Evolutionary conservation across 2,888 invertebrate genomes (phyloP).

Genomic region (Listrodromus nycthemerus): DNA sequence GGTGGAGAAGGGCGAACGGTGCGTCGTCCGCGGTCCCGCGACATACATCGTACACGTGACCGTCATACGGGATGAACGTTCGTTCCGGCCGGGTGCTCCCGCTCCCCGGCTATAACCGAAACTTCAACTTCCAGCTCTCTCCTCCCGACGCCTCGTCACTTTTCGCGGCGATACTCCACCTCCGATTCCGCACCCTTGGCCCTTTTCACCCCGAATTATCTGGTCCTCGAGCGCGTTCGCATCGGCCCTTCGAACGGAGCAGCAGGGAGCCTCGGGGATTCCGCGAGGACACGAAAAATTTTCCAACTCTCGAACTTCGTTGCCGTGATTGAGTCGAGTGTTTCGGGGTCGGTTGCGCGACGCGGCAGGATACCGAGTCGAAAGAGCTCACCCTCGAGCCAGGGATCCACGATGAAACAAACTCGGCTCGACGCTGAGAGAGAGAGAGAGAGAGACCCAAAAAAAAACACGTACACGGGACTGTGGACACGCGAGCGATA

Average conservation of each 20-base stretch:
- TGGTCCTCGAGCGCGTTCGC: constrained; percentile 43
- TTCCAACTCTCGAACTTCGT: constrained; percentile 68
- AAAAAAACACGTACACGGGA: not conserved
- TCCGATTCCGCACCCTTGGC: not conserved
- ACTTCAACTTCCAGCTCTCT: constrained; percentile 48
- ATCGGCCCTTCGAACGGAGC: constrained; percentile 30
- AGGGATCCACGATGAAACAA: constrained; percentile 60
- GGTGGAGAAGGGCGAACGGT: constrained; percentile 53
- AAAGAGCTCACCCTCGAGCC: not conserved
- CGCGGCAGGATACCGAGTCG: constrained; percentile 51
- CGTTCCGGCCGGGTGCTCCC: constrained; percentile 64
- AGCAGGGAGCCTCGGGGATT: constrained; percentile 27
- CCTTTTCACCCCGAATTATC: constrained; percentile 25
- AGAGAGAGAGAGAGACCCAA: too few species aligned
- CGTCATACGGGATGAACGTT: constrained; percentile 66
- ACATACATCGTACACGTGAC: constrained; percentile 68
- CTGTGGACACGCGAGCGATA: constrained; percentile 3
- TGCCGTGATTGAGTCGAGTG: constrained; percentile 68
- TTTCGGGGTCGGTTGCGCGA: constrained; percentile 64
- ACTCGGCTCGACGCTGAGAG: too few species aligned
- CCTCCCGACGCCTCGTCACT: constrained; percentile 4
- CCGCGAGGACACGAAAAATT: constrained; percentile 59
- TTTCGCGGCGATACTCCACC: constrained; percentile 15
- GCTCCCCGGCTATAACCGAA: constrained; percentile 64
- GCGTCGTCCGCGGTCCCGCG: constrained; percentile 66